Percentiles rank a stretch among this genome's conserved stretches.
Conservation (phyloP, 2,797 vertebrate genomes). For the Trachurus trachurus region DNA sequence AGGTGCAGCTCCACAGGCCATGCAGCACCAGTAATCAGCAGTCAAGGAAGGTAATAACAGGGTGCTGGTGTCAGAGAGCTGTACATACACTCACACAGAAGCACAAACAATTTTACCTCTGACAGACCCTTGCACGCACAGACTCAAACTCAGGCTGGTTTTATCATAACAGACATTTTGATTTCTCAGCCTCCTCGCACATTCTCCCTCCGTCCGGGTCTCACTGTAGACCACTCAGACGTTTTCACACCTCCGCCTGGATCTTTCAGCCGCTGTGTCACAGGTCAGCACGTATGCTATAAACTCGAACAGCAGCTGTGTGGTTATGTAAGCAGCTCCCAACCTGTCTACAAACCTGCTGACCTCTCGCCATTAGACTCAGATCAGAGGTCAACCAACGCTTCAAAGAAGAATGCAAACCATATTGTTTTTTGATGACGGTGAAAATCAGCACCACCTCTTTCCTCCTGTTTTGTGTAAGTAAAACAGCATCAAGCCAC, state of each 20-base stretch:
- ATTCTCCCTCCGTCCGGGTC: conserved; percentile 7
- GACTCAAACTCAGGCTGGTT: conserved; percentile 20
- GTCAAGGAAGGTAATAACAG: conserved; percentile 77
- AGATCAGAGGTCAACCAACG: conserved; percentile 57
- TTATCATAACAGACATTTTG: conserved; percentile 42
- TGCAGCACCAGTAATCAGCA: conserved; percentile 74
- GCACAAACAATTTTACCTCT: conserved; percentile 50
- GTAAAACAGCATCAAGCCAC: background rate
- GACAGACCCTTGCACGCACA: conserved; percentile 66
- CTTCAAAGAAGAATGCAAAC: conserved; percentile 29
- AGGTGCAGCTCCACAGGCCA: conserved; percentile 83
- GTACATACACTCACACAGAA: conserved; percentile 34
- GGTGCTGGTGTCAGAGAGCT: conserved; percentile 64
- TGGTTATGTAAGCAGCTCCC: conserved; percentile 60
- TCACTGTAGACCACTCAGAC: conserved; percentile 27
- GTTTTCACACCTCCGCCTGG: conserved; percentile 62
- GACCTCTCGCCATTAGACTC: conserved; percentile 32
- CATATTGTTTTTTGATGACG: conserved; percentile 9
- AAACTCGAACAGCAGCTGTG: conserved; percentile 69
- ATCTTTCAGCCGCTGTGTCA: conserved; percentile 47
- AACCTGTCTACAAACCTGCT: conserved; percentile 45
- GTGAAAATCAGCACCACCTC: background rate
- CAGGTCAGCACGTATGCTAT: conserved; percentile 50
- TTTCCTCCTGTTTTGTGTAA: background rate
- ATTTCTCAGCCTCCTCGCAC: conserved; percentile 31